Evolutionary conservation across 2,113 vertebrate genomes (phyloP).

Genomic region (Leucopsar rothschildi): DNA sequence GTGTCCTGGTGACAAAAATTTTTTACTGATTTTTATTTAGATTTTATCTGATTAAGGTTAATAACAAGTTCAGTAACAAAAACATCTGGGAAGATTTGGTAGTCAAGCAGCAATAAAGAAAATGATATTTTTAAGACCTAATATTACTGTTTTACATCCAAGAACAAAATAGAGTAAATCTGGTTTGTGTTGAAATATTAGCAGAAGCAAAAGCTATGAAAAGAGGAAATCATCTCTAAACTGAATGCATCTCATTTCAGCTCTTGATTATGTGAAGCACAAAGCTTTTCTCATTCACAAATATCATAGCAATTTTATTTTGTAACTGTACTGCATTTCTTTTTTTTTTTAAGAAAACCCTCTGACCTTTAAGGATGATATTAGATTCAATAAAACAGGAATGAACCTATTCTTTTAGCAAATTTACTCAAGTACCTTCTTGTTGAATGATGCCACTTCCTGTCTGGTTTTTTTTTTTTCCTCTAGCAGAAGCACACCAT

Average conservation of each 20-base stretch:
- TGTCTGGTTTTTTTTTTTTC: background rate
- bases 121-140: background rate
- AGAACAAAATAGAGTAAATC: background rate
- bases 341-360: background rate
- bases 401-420: background rate
- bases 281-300: background rate
- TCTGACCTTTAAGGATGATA: background rate
- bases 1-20: background rate
- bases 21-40: background rate
- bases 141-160: background rate
- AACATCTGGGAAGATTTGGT: background rate
- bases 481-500: background rate
- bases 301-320: background rate
- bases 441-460: background rate
- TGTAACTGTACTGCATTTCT: background rate
- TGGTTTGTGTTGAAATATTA: background rate
- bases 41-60: background rate
- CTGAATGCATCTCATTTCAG: background rate
- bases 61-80: background rate
- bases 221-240: background rate
- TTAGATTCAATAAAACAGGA: background rate
- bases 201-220: background rate
- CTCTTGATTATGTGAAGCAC: background rate
- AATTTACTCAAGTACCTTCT: background rate
- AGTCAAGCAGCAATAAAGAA: background rate